Conservation (phyloP, 2,888 invertebrate genomes). For the Stomorhina lunata region DNA sequence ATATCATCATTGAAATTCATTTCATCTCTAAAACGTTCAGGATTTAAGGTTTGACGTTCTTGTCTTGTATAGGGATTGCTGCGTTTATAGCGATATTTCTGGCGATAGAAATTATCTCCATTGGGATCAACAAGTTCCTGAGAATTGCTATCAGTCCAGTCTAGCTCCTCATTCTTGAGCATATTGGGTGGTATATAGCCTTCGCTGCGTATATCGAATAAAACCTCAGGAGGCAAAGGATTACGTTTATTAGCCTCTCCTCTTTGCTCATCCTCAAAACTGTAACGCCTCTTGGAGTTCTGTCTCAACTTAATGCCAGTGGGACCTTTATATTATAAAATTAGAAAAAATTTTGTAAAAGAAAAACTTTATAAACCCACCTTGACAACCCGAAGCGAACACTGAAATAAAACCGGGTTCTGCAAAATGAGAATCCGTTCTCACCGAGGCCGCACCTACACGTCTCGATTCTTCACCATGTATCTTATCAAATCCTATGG, state of each 20-base stretch:
- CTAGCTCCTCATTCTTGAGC: constrained; percentile 41
- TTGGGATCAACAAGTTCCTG: constrained; percentile 56
- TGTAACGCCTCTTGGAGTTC: constrained; percentile 77
- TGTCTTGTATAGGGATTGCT: constrained; percentile 33
- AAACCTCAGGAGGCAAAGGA: constrained; percentile 38
- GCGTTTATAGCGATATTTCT: constrained; percentile 69
- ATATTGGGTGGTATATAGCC: constrained; percentile 66
- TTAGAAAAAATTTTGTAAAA: not conserved
- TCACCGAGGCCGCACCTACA: constrained; percentile 77
- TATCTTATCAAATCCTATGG: constrained; percentile 76
- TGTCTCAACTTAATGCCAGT: constrained; percentile 75
- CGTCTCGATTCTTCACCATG: constrained; percentile 74
- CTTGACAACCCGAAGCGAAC: constrained; percentile 90
- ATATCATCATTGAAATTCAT: constrained; percentile 75
- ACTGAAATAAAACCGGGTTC: constrained; percentile 92
- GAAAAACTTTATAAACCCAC: too few species aligned
- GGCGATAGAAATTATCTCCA: constrained; percentile 71
- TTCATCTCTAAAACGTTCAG: constrained; percentile 67
- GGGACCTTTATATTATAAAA: constrained; percentile 61
- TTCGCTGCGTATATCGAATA: constrained; percentile 74
- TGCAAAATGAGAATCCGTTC: constrained; percentile 90
- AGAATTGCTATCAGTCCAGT: constrained; percentile 44
- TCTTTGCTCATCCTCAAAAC: constrained; percentile 67
- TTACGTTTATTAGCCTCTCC: not conserved
- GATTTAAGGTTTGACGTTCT: not conserved